Evolutionary conservation across 2,113 vertebrate species (phyloP).

Genomic region (Kobus ellipsiprymnus): DNA sequence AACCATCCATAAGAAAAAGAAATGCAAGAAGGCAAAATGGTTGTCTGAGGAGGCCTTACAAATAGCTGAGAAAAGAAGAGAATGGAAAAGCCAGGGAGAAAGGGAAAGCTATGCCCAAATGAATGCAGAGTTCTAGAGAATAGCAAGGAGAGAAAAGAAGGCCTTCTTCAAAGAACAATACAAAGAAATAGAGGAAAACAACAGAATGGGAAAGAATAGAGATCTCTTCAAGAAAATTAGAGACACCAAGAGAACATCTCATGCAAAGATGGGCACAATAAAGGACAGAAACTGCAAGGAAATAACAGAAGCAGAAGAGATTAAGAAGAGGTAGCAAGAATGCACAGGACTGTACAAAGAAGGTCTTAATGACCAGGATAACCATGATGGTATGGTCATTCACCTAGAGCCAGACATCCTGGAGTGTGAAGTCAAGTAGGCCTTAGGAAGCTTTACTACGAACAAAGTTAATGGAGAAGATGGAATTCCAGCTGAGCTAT

Average conservation of each 20-base stretch:
- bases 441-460: background rate
- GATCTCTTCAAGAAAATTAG: background rate
- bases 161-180: background rate
- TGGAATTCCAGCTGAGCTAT: background rate
- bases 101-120: background rate
- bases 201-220: background rate
- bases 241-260: background rate
- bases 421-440: background rate
- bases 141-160: background rate
- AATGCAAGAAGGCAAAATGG: background rate
- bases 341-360: background rate
- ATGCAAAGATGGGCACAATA: background rate
- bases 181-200: background rate
- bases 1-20: background rate
- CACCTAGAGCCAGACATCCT: background rate
- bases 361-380: background rate
- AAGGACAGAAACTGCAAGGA: background rate
- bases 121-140: background rate
- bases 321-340: background rate
- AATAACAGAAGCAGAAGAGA: background rate
- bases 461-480: background rate
- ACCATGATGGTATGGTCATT: background rate
- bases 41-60: background rate
- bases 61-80: background rate
- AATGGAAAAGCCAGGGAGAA: background rate